These are phyloP conservation scores for Trididemnum miniatum DNA, from an alignment of 23 tunicate species.

Conservation along the genomic window DNA sequence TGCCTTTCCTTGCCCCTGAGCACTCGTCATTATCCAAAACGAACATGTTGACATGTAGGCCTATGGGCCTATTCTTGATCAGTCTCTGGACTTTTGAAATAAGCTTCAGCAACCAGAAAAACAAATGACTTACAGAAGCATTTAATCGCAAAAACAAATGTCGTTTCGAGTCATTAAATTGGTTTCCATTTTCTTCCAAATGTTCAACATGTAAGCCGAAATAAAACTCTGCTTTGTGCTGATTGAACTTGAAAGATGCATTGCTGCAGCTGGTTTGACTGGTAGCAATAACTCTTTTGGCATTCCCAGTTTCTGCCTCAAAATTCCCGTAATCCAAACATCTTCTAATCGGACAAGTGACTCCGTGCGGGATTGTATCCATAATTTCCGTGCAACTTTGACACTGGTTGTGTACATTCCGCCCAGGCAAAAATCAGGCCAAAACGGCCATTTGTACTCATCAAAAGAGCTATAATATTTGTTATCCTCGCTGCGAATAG, in stretches of 20 bases:
- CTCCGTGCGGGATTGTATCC: neutral
- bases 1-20: no score
- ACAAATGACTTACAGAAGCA: no score
- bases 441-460: constrained; percentile 22
- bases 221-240: neutral
- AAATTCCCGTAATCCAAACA: constrained; percentile 30
- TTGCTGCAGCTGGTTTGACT: constrained; percentile 14
- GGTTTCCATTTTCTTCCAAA: neutral
- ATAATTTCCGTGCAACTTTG: neutral
- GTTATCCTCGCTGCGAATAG: constrained; percentile 3
- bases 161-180: neutral
- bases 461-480: constrained; percentile 11
- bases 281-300: constrained; percentile 6
- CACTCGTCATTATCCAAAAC: no score
- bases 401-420: constrained; percentile 30
- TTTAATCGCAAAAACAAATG: neutral
- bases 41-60: no score
- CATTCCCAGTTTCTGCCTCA: constrained; percentile 11
- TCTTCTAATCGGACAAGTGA: constrained; percentile 1
- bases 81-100: no score
- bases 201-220: neutral
- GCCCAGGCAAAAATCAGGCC: constrained; percentile 28
- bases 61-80: no score
- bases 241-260: neutral
- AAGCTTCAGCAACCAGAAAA: no score